Evolutionary conservation across 2,888 invertebrate genomes (phyloP).

Genomic region (Ectobius pallidus): DNA sequence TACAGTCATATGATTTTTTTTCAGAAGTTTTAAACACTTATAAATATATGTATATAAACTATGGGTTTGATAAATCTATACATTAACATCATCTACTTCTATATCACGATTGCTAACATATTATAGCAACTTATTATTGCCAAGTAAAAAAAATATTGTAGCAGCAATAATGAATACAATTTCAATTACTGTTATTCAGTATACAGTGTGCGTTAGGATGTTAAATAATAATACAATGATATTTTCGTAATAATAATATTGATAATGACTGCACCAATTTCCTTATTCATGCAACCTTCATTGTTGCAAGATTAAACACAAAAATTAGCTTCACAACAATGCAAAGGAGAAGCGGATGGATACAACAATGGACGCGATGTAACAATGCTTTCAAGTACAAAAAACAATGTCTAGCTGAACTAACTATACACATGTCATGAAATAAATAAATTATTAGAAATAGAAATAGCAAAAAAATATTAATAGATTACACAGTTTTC

Average conservation of each 20-base stretch:
- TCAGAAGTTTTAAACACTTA: constrained; percentile 7
- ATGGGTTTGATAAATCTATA: constrained; percentile 28
- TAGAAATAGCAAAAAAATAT: neutral
- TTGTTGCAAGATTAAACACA: neutral
- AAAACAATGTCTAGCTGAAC: constrained; percentile 9
- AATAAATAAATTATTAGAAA: constrained; percentile 9
- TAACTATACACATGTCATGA: constrained; percentile 19
- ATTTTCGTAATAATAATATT: neutral
- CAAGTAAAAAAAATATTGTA: constrained; percentile 7
- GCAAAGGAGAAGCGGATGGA: constrained; percentile 10
- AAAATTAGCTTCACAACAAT: neutral
- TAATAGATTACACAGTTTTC: too few species aligned
- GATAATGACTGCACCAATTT: neutral
- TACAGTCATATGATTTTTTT: neutral
- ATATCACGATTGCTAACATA: constrained; percentile 26
- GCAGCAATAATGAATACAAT: neutral
- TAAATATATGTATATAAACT: constrained; percentile 28
- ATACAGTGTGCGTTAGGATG: constrained; percentile 9
- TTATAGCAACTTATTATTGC: constrained; percentile 1
- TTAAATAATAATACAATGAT: neutral
- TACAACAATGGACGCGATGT: constrained; percentile 15
- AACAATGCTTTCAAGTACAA: constrained; percentile 7
- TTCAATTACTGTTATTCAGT: constrained; percentile 4
- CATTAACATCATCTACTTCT: constrained; percentile 22
- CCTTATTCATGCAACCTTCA: neutral